Percentiles rank a stretch among this genome's conserved stretches.
Conservation (phyloP, 2,113 vertebrate species). For the Oncorhynchus nerka region DNA sequence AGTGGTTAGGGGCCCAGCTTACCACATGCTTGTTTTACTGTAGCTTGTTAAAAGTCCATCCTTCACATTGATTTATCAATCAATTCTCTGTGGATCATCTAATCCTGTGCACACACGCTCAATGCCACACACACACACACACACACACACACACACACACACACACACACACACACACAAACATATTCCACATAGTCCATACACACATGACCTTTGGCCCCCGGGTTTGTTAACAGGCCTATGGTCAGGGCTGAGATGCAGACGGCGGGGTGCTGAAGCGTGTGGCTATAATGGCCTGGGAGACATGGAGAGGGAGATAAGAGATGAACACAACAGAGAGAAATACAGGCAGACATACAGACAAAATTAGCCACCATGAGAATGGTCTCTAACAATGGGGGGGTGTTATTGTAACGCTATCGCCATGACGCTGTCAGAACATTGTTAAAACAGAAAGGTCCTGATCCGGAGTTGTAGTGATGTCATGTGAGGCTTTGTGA, state of each 20-base stretch:
- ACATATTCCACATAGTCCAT: not conserved
- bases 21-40: not conserved
- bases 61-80: not conserved
- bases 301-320: not conserved
- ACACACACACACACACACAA: not conserved
- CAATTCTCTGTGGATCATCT: not conserved
- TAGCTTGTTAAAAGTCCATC: constrained; percentile 7
- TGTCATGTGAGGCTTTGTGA: not conserved
- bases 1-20: not conserved
- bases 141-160: not conserved
- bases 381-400: not conserved
- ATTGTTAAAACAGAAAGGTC: not conserved
- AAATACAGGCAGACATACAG: too few relatives aligned
- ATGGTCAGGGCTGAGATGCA: not conserved
- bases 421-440: not conserved
- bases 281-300: not conserved
- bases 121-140: not conserved
- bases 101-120: too few relatives aligned
- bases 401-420: not conserved
- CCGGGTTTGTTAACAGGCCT: not conserved
- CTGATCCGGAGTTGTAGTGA: not conserved
- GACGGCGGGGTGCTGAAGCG: not conserved
- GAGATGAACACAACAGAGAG: not conserved
- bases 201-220: not conserved
- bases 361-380: not conserved